Base-by-base conservation (phyloP, 2,113 vertebrate genomes). In the Ornithorhynchus anatinus region DNA sequence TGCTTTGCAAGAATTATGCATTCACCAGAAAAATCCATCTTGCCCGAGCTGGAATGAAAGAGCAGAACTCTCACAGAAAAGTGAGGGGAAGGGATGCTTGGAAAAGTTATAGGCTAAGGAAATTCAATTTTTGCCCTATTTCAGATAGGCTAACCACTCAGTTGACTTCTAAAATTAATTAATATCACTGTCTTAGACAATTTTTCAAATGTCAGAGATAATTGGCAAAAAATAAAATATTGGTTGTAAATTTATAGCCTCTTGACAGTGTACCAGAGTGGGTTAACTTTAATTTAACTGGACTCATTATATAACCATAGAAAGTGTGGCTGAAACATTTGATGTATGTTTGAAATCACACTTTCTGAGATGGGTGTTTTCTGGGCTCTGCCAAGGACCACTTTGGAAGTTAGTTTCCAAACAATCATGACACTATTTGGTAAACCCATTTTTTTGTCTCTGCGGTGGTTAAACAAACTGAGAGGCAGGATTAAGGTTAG, bases 401-500 rank as follows among this genome's bases (percentile, higher is more conserved):
- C 38, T n/a, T 39, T 1, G 4, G 31, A 13, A 32, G 39, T 5
- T 32, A 0, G 22, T 36, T 72, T 68, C 27, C 40, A 78, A 70
- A 61, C 23, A 65, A 40, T 33, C 19, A 23, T 1, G 19, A n/a
- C 5, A 4, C 10, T 67, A 68, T 75, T 78, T 60, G 53, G 42
- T 57, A 25, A 63, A 58, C 20, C 45, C 13, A 8, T 29, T 43
- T 44, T 50, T 50, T 43, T 58, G 53, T n/a, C 51, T 75, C 43
- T 3, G 8, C 1, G 22, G 29, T 10, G 25, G 33, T 7, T 48
- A 17, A 50, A 14, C 32, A 53, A 58, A 16, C 43, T 22, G 43
- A 2, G 1, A 2, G 8, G 1, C 11, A 4, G 52, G 37, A 27
- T 12, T 38, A 23, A 59, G 59, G 17, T 7, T 29, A 7, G 2